phyloP scores from a whole-genome alignment of 2,797 vertebrate species.

The Rhinatrema bivittatum region DNA sequence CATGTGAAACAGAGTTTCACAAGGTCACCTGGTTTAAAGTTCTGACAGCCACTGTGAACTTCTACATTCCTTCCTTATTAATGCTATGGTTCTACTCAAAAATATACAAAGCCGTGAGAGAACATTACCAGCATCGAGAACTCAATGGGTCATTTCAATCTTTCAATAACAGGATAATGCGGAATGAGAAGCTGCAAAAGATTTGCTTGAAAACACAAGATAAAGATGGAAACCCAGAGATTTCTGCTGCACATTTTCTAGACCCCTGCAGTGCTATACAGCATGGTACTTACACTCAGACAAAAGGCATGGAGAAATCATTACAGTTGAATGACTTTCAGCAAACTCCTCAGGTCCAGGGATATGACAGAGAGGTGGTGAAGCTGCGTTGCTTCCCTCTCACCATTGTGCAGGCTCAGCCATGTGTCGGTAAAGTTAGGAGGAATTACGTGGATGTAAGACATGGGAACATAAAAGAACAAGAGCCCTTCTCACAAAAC shows the following conservation, averaged over 20 bases:
- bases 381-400: conserved; percentile 26
- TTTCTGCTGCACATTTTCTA: conserved; percentile 11
- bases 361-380: background rate
- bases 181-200: background rate
- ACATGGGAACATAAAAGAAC: background rate
- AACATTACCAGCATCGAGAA: conserved; percentile 73
- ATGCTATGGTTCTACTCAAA: conserved; percentile 89
- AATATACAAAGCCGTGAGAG: conserved; percentile 78
- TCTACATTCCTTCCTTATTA: conserved; percentile 83
- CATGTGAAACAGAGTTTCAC: conserved; percentile 88
- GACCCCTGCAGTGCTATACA: background rate
- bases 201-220: conserved; percentile 3
- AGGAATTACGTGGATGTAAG: accelerated
- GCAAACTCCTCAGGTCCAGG: conserved; percentile 1
- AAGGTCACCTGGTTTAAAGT: conserved; percentile 88
- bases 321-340: conserved; percentile 1
- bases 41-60: conserved; percentile 81
- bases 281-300: conserved; percentile 3
- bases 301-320: background rate
- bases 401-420: background rate
- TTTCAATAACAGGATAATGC: background rate
- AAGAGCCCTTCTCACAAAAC: conserved; percentile 12
- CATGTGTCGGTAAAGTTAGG: background rate
- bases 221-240: conserved; percentile 5
- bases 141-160: conserved; percentile 47